Evolutionary conservation across 2,888 invertebrate species (phyloP).

Genomic region (Metalampra italica): DNA sequence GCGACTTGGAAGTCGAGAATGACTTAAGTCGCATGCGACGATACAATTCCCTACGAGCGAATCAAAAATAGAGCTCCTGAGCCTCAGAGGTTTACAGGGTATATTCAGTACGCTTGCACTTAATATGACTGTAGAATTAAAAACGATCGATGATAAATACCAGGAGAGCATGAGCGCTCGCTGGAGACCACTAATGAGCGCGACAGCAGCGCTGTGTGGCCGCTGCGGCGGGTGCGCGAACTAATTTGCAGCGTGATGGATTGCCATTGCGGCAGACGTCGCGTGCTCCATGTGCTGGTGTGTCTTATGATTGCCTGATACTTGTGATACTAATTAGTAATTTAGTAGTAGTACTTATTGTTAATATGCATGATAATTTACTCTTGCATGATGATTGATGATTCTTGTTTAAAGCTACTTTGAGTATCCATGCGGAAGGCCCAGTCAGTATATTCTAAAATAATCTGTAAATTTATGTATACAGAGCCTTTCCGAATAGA

Average conservation of each 20-base stretch:
- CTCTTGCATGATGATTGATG: too few species aligned
- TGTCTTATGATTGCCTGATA: slow-evolving; percentile 37
- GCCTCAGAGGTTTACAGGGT: too few species aligned
- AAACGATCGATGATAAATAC: slow-evolving; percentile 38
- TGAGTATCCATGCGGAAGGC: too few species aligned
- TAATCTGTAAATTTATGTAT: neutral
- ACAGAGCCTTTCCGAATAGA: neutral
- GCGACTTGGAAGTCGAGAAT: too few species aligned
- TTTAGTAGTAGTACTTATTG: too few species aligned
- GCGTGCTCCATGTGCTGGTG: slow-evolving; percentile 27
- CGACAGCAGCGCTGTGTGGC: slow-evolving; percentile 63
- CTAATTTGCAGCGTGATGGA: slow-evolving; percentile 71
- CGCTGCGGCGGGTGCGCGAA: slow-evolving; percentile 58
- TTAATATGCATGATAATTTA: too few species aligned
- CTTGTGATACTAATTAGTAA: slow-evolving; percentile 26
- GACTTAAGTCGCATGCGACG: too few species aligned
- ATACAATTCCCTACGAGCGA: too few species aligned
- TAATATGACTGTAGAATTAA: neutral
- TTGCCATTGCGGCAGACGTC: slow-evolving; percentile 38
- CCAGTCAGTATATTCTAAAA: slow-evolving; percentile 2
- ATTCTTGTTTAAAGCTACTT: too few species aligned
- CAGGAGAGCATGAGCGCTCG: slow-evolving; percentile 39
- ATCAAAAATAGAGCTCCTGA: too few species aligned
- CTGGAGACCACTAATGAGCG: slow-evolving; percentile 68
- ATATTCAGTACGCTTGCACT: too few species aligned